Conservation (phyloP, 2,797 vertebrate genomes). For the Platyrinchus mystaceus region DNA sequence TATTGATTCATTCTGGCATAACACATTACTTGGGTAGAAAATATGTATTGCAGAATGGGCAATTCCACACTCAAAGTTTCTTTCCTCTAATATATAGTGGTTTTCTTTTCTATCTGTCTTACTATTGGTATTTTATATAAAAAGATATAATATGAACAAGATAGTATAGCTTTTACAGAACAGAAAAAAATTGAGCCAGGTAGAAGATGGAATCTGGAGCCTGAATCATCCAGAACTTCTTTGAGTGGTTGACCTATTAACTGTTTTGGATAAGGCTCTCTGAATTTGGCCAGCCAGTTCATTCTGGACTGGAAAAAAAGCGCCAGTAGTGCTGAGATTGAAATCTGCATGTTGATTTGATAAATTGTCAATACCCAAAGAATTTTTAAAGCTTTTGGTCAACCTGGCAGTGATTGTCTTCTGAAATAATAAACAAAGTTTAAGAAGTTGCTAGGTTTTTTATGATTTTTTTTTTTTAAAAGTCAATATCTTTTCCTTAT, state of each 20-base stretch:
- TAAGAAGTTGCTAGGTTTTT: not conserved
- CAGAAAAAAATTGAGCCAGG: not conserved
- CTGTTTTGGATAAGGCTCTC: not conserved
- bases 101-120: not conserved
- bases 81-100: not conserved
- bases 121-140: not conserved
- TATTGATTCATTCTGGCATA: slow-evolving; percentile 5
- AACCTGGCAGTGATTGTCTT: not conserved
- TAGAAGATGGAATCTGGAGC: not conserved
- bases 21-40: not conserved
- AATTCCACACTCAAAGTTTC: not conserved
- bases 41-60: not conserved
- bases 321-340: not conserved
- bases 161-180: not conserved
- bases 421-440: not conserved
- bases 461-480: not conserved
- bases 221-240: not conserved
- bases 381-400: not conserved
- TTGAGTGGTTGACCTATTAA: not conserved
- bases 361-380: not conserved
- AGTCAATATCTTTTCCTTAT: not conserved
- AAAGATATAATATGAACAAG: not conserved
- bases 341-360: not conserved
- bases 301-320: not conserved
- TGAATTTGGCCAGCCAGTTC: not conserved